Evolutionary conservation across 2,113 vertebrate genomes (phyloP), one percentile per base, ranked within the genome.

Genomic region (Panthera tigris): DNA sequence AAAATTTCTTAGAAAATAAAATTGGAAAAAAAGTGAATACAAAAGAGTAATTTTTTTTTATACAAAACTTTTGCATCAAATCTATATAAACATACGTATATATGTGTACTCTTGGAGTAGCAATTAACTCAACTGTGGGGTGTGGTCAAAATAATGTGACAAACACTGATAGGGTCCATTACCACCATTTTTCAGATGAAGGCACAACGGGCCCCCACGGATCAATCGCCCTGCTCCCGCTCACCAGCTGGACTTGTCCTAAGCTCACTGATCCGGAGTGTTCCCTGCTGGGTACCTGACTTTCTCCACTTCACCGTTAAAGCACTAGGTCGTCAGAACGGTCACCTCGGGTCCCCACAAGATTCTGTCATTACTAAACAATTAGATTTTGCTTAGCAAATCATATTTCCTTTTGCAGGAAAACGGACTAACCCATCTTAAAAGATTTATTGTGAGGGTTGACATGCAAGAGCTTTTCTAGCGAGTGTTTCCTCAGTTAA

Each of bases 161-260:
- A 29, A 29, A 27, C 15, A 9, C 82, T 11, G 50, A 21, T 0
- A 2, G 15, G 23, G 73, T 13, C 50, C 16, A 0, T 41, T 31
- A 1, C 52, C 61, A 13, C 14, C 45, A 3, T 9, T 78, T 84
- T 41, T 25, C 50, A 33, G 74, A 65, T 1, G 14, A 36, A 55
- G 21, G 39, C 6, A 29, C 50, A 3, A 2, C 16, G 68, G 68
- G 65, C 33, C 39, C 18, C 1, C 1, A 0, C 5, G 78, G 33
- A 39, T 18, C 27, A 5, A 25, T 12, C 0, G 0, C 33, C 10
- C 65, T n/a, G 41, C 6, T 63, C 25, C 11, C 0, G 5, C 33
- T 78, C 50, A 19, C 21, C n/a, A 19, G 48, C 86, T 52, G 27
- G 31, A 10, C 31, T 36, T 1, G 3, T 12, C 19, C 19, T 50